A percentile compares a stretch with the other conserved stretches of the same genome.
Conservation (phyloP, 2,888 invertebrate species). For the Abrostola triplasia region DNA sequence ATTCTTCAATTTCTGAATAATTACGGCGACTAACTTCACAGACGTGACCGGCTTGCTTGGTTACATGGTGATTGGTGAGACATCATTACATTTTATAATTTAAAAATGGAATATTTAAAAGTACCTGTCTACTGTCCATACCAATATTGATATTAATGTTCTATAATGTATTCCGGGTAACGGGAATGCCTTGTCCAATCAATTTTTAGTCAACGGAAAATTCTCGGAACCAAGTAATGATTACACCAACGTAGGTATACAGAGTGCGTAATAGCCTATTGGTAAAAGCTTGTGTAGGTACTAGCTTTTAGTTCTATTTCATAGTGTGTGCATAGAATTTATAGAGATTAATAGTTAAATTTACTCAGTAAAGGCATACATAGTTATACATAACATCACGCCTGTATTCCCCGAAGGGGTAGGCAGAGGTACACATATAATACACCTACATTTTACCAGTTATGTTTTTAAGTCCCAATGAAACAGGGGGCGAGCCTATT, state of each 20-base stretch:
- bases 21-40: conserved; percentile 51
- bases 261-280: neutral
- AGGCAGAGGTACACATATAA: too few species aligned
- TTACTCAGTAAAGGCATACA: neutral
- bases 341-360: too few species aligned
- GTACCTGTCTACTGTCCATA: conserved; percentile 9
- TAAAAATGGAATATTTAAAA: conserved; percentile 13
- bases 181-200: neutral
- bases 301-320: neutral
- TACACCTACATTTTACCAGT: too few species aligned
- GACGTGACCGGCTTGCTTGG: conserved; percentile 51
- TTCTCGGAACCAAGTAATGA: neutral
- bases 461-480: too few species aligned
- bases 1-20: conserved; percentile 61
- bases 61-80: conserved; percentile 48
- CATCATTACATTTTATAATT: conserved; percentile 36
- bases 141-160: conserved; percentile 10
- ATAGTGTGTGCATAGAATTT: too few species aligned
- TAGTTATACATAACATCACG: too few species aligned
- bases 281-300: neutral
- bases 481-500: too few species aligned
- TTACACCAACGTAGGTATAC: neutral
- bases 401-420: too few species aligned
- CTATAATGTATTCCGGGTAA: conserved; percentile 11
- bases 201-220: conserved; percentile 3